Evolutionary conservation across 2,888 invertebrate species (phyloP).

Genomic region (Bembecia ichneumoniformis): DNA sequence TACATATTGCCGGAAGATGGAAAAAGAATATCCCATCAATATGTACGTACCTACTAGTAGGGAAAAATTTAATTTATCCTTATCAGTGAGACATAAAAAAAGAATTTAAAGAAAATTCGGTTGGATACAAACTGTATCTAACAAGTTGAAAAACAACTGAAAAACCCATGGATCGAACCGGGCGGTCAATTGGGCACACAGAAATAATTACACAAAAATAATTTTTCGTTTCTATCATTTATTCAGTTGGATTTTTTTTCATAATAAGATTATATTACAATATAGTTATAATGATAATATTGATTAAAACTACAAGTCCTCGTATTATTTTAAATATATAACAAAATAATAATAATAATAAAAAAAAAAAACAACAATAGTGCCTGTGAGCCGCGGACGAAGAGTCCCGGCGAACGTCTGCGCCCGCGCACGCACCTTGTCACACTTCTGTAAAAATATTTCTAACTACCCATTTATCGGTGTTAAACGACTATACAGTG

Average conservation of each 20-base stretch:
- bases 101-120: too few relatives aligned
- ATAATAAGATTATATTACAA: constrained; percentile 74
- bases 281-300: constrained; percentile 68
- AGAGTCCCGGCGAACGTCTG: constrained; percentile 34
- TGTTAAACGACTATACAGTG: constrained; percentile 69
- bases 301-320: constrained; percentile 71
- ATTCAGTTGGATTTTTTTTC: constrained; percentile 71
- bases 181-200: neutral
- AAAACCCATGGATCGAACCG: too few relatives aligned
- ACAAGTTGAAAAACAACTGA: too few relatives aligned
- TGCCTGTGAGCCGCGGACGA: constrained; percentile 33
- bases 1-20: too few relatives aligned
- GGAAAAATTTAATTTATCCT: too few relatives aligned
- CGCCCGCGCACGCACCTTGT: constrained; percentile 34
- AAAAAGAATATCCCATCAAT: too few relatives aligned
- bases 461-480: constrained; percentile 51
- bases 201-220: constrained; percentile 15
- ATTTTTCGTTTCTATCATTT: constrained; percentile 62
- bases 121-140: too few relatives aligned
- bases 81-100: too few relatives aligned
- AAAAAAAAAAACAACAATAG: constrained; percentile 59
- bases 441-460: constrained; percentile 48
- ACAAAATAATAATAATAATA: constrained; percentile 52
- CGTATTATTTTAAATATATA: constrained; percentile 71
- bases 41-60: too few relatives aligned